These are phyloP conservation scores for Chromobotia macracanthus DNA, from an alignment of 2,797 vertebrate genomes.

Conservation along the genomic window DNA sequence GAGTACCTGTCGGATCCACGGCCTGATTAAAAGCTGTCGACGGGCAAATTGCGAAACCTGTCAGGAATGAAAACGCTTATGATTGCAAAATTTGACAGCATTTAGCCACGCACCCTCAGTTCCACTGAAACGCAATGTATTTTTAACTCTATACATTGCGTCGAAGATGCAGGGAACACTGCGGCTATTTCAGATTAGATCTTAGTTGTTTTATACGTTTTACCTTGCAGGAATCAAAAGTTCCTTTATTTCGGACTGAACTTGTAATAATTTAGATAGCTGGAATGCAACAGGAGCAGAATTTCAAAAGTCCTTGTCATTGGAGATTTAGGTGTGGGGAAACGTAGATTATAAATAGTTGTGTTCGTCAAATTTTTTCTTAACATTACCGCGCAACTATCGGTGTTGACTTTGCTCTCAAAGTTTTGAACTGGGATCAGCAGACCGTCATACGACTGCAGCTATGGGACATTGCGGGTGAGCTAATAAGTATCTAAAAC, in stretches of 20 bases:
- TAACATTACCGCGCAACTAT: slow-evolving; percentile 82
- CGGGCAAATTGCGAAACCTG: slow-evolving; percentile 12
- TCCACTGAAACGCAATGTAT: neutral
- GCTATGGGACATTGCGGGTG: slow-evolving; percentile 84
- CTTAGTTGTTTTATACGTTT: neutral
- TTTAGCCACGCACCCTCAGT: neutral
- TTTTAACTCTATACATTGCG: no score
- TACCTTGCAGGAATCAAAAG: no score
- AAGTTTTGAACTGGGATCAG: slow-evolving; percentile 77
- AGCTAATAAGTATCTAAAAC: no score
- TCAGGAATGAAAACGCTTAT: neutral
- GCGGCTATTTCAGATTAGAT: neutral
- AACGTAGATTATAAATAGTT: slow-evolving; percentile 81
- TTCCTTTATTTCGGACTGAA: neutral
- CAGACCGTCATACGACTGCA: slow-evolving; percentile 77
- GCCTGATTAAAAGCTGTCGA: slow-evolving; percentile 3
- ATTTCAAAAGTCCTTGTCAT: slow-evolving; percentile 81
- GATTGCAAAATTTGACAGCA: slow-evolving; percentile 1
- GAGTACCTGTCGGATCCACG: neutral
- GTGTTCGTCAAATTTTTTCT: slow-evolving; percentile 81
- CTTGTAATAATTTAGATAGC: neutral
- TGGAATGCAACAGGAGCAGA: slow-evolving; percentile 75
- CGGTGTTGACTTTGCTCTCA: slow-evolving; percentile 82
- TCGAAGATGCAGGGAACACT: neutral
- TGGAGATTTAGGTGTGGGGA: slow-evolving; percentile 81